A percentile compares a stretch with the other conserved stretches of the same genome.
Conservation (phyloP, 2,888 invertebrate genomes). For the Tetropium fuscum region DNA sequence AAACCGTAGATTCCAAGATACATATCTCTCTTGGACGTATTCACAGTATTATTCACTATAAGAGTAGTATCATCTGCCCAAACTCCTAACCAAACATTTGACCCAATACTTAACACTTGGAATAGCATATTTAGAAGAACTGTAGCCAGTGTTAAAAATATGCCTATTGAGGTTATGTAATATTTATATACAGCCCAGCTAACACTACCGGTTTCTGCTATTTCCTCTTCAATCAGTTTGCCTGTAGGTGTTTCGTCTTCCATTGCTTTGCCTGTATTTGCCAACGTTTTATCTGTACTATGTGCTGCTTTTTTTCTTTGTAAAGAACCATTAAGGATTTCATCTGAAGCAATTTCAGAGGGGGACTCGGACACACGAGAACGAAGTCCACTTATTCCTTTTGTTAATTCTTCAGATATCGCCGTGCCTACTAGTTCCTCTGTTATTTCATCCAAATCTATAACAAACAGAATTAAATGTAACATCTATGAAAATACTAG, state of each 20-base stretch:
- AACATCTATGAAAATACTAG: not conserved
- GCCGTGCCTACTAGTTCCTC: constrained; percentile 77
- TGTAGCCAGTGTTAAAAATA: constrained; percentile 78
- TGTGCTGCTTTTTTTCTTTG: constrained; percentile 64
- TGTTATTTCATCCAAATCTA: constrained; percentile 78
- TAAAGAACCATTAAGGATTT: constrained; percentile 62
- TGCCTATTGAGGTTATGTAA: constrained; percentile 88
- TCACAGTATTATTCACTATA: constrained; percentile 68
- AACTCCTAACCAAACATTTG: constrained; percentile 86
- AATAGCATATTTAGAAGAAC: constrained; percentile 83
- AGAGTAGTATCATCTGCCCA: constrained; percentile 79
- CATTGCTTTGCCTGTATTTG: constrained; percentile 55
- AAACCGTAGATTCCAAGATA: constrained; percentile 91
- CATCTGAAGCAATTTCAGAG: constrained; percentile 74
- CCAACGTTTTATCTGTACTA: constrained; percentile 50
- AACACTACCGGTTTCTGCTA: constrained; percentile 92
- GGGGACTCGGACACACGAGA: constrained; percentile 80
- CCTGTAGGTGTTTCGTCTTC: constrained; percentile 55
- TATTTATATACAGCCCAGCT: constrained; percentile 90
- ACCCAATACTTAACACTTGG: constrained; percentile 88
- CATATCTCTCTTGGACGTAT: constrained; percentile 75
- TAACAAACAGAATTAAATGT: not conserved
- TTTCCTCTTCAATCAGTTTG: constrained; percentile 91
- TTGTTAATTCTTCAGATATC: constrained; percentile 72
- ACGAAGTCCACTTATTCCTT: constrained; percentile 75